Evolutionary conservation across 1,140 invertebrate species (phyloP).

Genomic region (Caenorhabditis inopinata): DNA sequence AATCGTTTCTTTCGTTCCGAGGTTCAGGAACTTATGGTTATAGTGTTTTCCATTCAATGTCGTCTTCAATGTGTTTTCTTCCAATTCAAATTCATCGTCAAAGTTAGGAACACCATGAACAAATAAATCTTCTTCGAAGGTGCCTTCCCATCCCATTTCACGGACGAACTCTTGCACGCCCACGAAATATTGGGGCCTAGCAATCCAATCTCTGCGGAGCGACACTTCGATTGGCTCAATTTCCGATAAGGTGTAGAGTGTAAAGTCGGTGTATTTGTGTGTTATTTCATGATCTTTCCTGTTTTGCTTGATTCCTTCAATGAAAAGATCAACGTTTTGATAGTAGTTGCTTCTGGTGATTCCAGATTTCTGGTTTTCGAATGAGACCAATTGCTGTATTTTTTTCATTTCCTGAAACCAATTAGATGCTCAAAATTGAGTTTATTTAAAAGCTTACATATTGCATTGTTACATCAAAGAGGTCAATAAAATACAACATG

Average conservation of each 20-base stretch:
- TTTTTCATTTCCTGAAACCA: no score
- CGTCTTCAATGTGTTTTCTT: neutral
- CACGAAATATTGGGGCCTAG: neutral
- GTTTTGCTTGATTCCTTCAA: neutral
- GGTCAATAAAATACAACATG: no score
- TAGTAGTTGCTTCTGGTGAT: no score
- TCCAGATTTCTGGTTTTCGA: no score
- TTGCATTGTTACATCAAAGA: no score
- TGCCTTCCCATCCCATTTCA: slow-evolving; percentile 4
- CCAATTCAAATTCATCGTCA: neutral
- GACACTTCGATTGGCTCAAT: neutral
- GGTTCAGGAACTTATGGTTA: neutral
- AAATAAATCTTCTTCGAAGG: neutral
- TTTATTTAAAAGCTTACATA: no score
- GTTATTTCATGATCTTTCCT: neutral
- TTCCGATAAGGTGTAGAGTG: neutral
- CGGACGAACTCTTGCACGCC: neutral
- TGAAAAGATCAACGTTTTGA: neutral
- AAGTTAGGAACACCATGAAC: slow-evolving; percentile 19
- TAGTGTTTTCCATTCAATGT: neutral
- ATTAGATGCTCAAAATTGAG: no score
- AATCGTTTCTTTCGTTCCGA: neutral
- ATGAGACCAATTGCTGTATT: no score
- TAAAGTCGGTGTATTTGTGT: neutral
- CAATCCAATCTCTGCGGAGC: neutral